Conservation (phyloP, 2,797 vertebrate genomes). For the Pteronotus mesoamericanus region DNA sequence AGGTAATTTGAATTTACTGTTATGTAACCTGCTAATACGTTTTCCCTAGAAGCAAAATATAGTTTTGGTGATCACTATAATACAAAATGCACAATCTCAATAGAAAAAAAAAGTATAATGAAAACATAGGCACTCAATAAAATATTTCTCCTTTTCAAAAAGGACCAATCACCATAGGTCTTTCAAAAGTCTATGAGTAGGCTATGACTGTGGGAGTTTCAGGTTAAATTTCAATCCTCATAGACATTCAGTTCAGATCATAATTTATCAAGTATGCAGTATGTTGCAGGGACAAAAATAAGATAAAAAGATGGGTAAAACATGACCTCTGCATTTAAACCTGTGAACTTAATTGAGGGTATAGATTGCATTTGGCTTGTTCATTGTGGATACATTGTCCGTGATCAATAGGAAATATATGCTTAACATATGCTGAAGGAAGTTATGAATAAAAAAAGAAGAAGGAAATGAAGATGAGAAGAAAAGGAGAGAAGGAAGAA, state of each 20-base stretch:
- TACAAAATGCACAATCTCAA: background rate
- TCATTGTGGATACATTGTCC: background rate
- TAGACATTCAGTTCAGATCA: background rate
- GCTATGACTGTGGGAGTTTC: background rate
- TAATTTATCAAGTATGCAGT: background rate
- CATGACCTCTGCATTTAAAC: background rate
- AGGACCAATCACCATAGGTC: background rate
- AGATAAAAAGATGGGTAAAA: background rate
- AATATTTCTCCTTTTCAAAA: background rate
- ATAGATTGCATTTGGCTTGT: background rate
- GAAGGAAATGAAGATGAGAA: background rate
- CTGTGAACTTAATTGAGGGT: background rate
- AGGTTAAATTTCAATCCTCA: background rate
- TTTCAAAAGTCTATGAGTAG: background rate
- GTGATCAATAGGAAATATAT: background rate
- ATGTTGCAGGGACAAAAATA: background rate
- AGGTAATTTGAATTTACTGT: background rate
- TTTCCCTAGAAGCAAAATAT: background rate
- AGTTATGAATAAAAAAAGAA: background rate
- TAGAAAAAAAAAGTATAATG: background rate
- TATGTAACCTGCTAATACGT: background rate
- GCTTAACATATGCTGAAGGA: background rate
- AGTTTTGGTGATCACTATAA: background rate
- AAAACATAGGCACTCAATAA: background rate
- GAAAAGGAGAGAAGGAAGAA: background rate